These are phyloP conservation scores for Podarcis cretensis DNA, from an alignment of 2,113 vertebrate genomes.

Conservation along the genomic window DNA sequence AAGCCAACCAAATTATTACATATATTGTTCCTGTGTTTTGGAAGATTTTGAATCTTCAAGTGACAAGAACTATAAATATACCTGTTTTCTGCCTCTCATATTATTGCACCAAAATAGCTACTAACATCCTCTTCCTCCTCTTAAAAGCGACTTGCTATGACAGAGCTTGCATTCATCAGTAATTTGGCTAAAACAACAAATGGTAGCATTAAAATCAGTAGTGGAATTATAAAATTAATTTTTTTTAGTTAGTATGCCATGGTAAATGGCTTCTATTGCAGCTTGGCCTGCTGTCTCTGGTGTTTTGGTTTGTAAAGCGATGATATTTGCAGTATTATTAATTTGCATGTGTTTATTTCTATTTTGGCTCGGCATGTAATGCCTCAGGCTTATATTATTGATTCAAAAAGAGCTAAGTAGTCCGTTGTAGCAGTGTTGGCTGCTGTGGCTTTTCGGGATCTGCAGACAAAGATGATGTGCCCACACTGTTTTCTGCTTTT, in stretches of 20 bases:
- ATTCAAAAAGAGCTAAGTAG: slow-evolving; percentile 4
- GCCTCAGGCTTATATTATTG: background rate
- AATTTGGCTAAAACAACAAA: slow-evolving; percentile 37
- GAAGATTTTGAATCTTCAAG: background rate
- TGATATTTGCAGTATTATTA: background rate
- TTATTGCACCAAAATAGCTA: background rate
- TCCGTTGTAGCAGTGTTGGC: slow-evolving; percentile 8
- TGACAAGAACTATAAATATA: background rate
- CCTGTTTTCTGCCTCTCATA: background rate
- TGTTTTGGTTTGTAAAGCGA: slow-evolving; percentile 12
- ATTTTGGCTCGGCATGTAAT: slow-evolving; percentile 29
- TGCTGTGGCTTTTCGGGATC: slow-evolving; percentile 11
- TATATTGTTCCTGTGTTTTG: background rate
- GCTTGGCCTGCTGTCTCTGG: slow-evolving; percentile 5
- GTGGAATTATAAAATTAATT: slow-evolving; percentile 21
- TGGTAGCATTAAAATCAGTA: background rate
- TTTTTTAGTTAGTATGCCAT: background rate
- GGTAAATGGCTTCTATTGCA: slow-evolving; percentile 24
- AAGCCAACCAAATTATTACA: background rate
- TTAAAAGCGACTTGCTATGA: background rate
- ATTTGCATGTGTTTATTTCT: slow-evolving; percentile 11
- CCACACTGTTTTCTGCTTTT: slow-evolving; percentile 36
- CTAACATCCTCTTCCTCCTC: slow-evolving; percentile 17
- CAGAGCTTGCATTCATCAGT: slow-evolving; percentile 18
- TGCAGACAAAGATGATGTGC: slow-evolving; percentile 32